Base-by-base conservation (phyloP, 2,888 invertebrate species). In the Noctua janthe region DNA sequence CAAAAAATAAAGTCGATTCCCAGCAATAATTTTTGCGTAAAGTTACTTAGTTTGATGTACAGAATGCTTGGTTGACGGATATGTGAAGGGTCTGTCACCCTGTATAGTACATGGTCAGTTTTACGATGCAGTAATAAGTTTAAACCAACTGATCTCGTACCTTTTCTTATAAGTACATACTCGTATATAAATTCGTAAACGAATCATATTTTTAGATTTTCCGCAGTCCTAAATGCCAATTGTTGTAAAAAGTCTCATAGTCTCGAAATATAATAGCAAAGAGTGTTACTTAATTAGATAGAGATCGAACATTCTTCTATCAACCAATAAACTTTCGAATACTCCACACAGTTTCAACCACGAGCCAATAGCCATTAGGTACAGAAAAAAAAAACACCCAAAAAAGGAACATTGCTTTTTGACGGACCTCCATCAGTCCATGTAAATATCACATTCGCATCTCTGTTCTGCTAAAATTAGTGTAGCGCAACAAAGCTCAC, bases 401-500 rank as follows among this genome's bases (percentile, higher is more conserved):
- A 84, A 84, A 74, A 74, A 70, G 23, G 39, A 82, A 76, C 59
- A n/a, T 39, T 23, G 17, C 59, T 47, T 66, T 69, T 80, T 64
- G 56, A 67, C 43, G 49, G 39, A 66, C 66, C 43, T 64, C 43
- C 73, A 74, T 74, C 51, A 67, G 47, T 20, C 49, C 70, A 15
- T 20, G 35, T 76, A 73, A 78, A 73, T 74, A 76, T 74, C 62
- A 72, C 82, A 77, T 75, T 73, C 84, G 43, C 77, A 80, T 62
- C 83, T 72, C 86, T 79, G 70, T 74, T 73, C 87, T n/a, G 70
- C 67, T 80, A 71, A 81, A 85, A 80, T 81, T 70, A 80, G 85
- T 80, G 76, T 51, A 39, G 78, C n/a, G 51, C 67, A 49, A 75
- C 88, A 85, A 78, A 83, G 82, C 74, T 71, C 51, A 73, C 71